These are phyloP conservation scores for Cosmia trapezina DNA, from an alignment of 2,888 invertebrate genomes.

Conservation along the genomic window DNA sequence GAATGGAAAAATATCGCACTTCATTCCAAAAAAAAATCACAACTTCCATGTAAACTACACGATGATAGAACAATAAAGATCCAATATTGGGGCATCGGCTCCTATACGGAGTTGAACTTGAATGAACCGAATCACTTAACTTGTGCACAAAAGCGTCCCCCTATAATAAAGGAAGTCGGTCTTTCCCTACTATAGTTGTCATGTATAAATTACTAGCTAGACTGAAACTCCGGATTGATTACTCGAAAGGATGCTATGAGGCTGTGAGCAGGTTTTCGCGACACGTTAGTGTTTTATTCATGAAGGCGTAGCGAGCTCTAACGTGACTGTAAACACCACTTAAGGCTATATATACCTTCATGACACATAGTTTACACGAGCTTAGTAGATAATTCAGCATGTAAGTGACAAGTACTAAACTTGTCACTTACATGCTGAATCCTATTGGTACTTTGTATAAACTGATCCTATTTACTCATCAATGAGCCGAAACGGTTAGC, in stretches of 20 bases:
- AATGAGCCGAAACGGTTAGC: not conserved
- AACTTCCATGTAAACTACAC: not conserved
- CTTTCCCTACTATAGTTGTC: slow-evolving; percentile 49
- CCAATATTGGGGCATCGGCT: slow-evolving; percentile 42
- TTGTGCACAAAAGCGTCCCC: slow-evolving; percentile 54
- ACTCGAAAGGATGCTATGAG: slow-evolving; percentile 64
- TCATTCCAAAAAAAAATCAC: slow-evolving; percentile 9
- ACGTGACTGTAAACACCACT: slow-evolving; percentile 59
- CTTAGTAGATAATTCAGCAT: not conserved
- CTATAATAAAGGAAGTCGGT: slow-evolving; percentile 42
- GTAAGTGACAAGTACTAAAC: too few species aligned
- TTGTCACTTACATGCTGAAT: not conserved
- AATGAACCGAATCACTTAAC: slow-evolving; percentile 51
- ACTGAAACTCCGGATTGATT: slow-evolving; percentile 65
- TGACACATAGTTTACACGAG: slow-evolving; percentile 15
- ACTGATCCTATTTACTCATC: not conserved
- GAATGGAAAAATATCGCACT: slow-evolving; percentile 12
- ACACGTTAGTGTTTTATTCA: slow-evolving; percentile 76
- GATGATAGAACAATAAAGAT: slow-evolving; percentile 34
- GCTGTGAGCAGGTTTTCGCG: slow-evolving; percentile 69
- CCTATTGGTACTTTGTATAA: not conserved
- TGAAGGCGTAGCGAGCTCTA: slow-evolving; percentile 64
- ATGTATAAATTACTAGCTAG: slow-evolving; percentile 62
- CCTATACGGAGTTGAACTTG: slow-evolving; percentile 23
- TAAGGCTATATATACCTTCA: not conserved